Evolutionary conservation across 2,797 vertebrate genomes (phyloP), one percentile per base, ranked within the genome.

Genomic region (Leptoclinus maculatus): DNA sequence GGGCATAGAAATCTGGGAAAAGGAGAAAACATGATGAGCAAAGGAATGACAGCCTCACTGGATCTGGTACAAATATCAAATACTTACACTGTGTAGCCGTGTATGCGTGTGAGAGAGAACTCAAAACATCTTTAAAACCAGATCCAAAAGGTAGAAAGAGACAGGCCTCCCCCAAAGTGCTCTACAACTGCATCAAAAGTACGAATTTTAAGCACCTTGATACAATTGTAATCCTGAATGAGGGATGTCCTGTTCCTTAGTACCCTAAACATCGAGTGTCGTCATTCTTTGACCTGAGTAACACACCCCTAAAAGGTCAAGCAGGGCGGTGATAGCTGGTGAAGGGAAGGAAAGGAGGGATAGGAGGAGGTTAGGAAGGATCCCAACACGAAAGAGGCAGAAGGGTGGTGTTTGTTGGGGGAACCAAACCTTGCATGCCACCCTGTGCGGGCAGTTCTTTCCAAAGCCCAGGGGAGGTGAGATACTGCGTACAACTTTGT

Each of bases 351-450:
- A 72, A 76, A 84, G 74, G 65, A 75, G 83, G 84, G 66, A 94
- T 83, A 91, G 93, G 68, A 76, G 80, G 83, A 84, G 57, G 92
- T 95, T 93, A 95, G 94, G 78, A 85, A 83, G 83, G 80, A 86
- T 86, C 89, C 90, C 81, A 88, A 88, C 80, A 80, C 7, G 32
- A 78, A 73, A 76, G 79, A 83, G 79, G 77, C 71, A 65, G 56
- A 78, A 57, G 65, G 65, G 36, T 53, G 63, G 67, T 62, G 27
- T 59, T 79, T 80, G 85, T 72, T 64, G 82, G 94, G 95, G 95
- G 95, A 95, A 95, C 95, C 98, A 98, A 99, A 99, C 98, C 98
- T 99, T 99, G 98, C 97, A 99, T 91, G 98, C 98, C 97, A 99
- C 97, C 97, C 97, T 99, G 97, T 98, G 97, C 87, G 98, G 98